Percentiles rank a stretch among this genome's conserved stretches.
Evolutionary conservation across 2,888 invertebrate genomes (phyloP).

Genomic region (Dynastes grantii): DNA sequence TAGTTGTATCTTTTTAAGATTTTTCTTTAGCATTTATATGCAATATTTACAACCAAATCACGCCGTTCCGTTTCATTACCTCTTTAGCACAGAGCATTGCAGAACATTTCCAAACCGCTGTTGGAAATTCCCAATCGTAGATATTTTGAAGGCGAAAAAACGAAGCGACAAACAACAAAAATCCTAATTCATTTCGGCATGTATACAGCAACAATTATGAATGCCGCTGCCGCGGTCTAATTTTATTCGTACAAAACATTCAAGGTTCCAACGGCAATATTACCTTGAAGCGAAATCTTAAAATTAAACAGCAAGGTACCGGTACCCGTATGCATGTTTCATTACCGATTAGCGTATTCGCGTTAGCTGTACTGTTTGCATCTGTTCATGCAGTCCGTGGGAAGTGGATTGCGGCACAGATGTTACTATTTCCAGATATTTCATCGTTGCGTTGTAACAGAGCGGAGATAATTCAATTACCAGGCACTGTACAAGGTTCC

Average conservation of each 20-base stretch:
- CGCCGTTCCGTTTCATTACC: no score
- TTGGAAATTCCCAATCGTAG: not conserved
- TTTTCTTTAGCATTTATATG: no score
- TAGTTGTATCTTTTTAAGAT: no score
- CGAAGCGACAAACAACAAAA: conserved; percentile 11
- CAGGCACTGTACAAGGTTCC: not conserved
- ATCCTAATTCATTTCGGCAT: not conserved
- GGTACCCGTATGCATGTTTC: conserved; percentile 27
- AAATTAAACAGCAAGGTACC: conserved; percentile 40
- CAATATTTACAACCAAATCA: no score
- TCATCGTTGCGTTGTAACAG: no score
- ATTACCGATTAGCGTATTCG: not conserved
- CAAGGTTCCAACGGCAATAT: conserved; percentile 24
- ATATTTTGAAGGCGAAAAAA: not conserved
- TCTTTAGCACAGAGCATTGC: no score
- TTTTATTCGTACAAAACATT: conserved; percentile 31
- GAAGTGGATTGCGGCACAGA: no score
- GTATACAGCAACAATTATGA: conserved; percentile 12
- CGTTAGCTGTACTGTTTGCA: no score
- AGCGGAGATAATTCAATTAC: not conserved
- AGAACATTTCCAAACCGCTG: no score
- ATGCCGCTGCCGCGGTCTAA: conserved; percentile 23
- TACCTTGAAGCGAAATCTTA: conserved; percentile 45
- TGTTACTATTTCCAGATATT: no score
- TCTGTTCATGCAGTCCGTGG: no score